Evolutionary conservation across 1,140 invertebrate genomes (phyloP).

Genomic region (Drosophila cardini): DNA sequence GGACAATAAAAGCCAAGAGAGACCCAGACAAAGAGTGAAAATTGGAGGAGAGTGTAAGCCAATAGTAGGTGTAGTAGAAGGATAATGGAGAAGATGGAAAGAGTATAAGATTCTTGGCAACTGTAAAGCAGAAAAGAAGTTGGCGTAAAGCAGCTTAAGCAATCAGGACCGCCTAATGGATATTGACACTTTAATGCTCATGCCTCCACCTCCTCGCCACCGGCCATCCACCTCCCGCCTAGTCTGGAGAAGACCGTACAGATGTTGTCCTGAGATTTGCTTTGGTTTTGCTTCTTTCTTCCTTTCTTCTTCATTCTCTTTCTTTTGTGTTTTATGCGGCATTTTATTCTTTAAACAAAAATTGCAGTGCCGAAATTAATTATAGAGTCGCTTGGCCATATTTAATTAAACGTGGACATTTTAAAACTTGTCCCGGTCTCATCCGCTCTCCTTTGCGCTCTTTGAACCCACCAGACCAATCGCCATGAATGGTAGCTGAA

Average conservation of each 20-base stretch:
- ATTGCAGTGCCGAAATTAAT: constrained; percentile 81
- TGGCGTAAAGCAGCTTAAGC: constrained; percentile 81
- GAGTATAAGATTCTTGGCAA: constrained; percentile 49
- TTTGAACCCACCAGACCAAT: background rate
- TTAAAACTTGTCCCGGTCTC: constrained; percentile 55
- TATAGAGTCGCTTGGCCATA: constrained; percentile 75
- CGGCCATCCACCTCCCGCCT: constrained; percentile 31
- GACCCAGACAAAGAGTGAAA: constrained; percentile 41
- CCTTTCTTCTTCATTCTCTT: constrained; percentile 23
- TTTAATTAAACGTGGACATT: constrained; percentile 82
- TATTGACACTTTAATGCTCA: constrained; percentile 81
- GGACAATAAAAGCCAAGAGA: constrained; percentile 75
- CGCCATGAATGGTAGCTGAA: constrained; percentile 30
- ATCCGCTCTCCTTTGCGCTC: background rate
- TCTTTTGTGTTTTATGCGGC: constrained; percentile 50
- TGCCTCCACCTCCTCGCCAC: constrained; percentile 47
- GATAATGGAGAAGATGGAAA: constrained; percentile 36
- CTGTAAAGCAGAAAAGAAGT: constrained; percentile 72
- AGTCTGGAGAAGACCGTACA: constrained; percentile 47
- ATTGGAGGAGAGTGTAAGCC: background rate
- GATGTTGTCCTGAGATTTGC: constrained; percentile 69
- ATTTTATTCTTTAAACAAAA: constrained; percentile 78
- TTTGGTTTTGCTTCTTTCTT: constrained; percentile 38
- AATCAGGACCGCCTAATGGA: constrained; percentile 82
- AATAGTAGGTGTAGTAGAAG: constrained; percentile 17